Evolutionary conservation across 2,113 vertebrate genomes (phyloP).

Genomic region (Calyptommatus sinebrachiatus): DNA sequence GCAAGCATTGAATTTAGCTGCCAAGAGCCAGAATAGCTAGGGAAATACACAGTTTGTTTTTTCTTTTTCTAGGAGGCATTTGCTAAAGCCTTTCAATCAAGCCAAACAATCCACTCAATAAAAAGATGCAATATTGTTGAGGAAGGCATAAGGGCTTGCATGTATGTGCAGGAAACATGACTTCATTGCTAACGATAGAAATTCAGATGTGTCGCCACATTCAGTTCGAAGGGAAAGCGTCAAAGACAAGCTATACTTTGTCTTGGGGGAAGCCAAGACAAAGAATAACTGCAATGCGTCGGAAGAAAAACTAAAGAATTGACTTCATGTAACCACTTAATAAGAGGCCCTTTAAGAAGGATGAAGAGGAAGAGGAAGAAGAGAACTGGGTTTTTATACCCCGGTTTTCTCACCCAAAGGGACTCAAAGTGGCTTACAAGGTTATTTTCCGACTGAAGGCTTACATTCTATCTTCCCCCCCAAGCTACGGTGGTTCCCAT

Average conservation of each 20-base stretch:
- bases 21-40: background rate
- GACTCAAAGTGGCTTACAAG: no score
- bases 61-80: slow-evolving; percentile 3
- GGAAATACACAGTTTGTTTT: background rate
- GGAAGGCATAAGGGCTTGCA: background rate
- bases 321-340: no score
- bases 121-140: background rate
- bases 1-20: background rate
- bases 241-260: no score
- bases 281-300: background rate
- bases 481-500: no score
- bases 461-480: no score
- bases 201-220: background rate
- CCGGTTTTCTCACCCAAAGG: no score
- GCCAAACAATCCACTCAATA: background rate
- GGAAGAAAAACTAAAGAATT: background rate
- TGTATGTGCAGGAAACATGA: background rate
- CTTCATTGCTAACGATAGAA: background rate
- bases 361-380: no score
- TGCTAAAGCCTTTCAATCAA: slow-evolving; percentile 10
- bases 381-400: no score
- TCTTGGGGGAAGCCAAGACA: no score
- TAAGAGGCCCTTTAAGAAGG: no score
- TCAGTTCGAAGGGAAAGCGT: background rate
- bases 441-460: no score